Evolutionary conservation across 2,113 vertebrate species (phyloP).

Genomic region (Oncorhynchus tshawytscha): DNA sequence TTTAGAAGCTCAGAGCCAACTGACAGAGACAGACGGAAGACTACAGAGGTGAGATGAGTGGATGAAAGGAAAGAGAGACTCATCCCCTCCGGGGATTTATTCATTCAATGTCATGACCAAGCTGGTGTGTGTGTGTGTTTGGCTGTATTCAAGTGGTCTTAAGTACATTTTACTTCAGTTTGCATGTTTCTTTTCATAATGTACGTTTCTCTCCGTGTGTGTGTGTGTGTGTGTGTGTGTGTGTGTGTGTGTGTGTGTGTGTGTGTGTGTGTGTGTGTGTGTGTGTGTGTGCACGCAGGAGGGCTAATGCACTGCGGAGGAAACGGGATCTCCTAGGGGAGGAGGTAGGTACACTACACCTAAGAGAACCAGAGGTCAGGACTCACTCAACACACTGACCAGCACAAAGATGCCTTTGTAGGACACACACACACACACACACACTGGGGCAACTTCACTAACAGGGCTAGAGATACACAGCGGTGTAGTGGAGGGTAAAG

Average conservation of each 20-base stretch:
- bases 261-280: neutral
- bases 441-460: conserved; percentile 32
- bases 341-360: conserved; percentile 92
- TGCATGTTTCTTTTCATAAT: conserved; percentile 65
- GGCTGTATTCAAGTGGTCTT: conserved; percentile 57
- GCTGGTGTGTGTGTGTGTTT: no score
- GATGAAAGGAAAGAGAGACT: neutral
- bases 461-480: no score
- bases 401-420: conserved; percentile 72
- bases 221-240: neutral
- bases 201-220: conserved; percentile 11
- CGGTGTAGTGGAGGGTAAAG: no score
- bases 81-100: neutral
- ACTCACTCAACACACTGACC: conserved; percentile 62
- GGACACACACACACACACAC: conserved; percentile 33
- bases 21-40: conserved; percentile 77
- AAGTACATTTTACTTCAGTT: conserved; percentile 70
- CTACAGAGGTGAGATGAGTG: conserved; percentile 75
- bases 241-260: neutral
- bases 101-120: neutral
- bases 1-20: conserved; percentile 83
- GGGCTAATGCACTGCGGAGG: conserved; percentile 92
- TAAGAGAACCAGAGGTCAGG: conserved; percentile 77
- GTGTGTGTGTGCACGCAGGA: conserved; percentile 60
- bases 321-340: conserved; percentile 96